These are phyloP conservation scores for Dascyllus trimaculatus DNA, from an alignment of 2,113 vertebrate genomes.

Conservation along the genomic window DNA sequence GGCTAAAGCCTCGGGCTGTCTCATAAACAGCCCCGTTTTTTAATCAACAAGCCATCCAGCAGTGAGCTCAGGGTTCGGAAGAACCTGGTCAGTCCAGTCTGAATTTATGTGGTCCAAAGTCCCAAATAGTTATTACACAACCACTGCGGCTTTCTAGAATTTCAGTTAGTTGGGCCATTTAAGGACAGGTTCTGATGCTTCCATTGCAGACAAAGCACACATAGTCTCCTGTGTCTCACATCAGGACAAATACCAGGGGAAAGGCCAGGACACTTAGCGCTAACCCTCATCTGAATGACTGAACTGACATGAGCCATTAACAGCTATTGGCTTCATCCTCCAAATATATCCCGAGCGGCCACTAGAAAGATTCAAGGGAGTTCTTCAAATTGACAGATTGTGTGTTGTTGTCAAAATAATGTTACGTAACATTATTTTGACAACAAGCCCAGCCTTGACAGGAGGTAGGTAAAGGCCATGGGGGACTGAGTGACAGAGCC, in stretches of 20 bases:
- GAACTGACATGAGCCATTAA: conserved; percentile 44
- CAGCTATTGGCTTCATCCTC: conserved; percentile 25
- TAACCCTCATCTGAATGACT: conserved; percentile 38
- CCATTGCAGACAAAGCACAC: background rate
- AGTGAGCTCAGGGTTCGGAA: conserved; percentile 5
- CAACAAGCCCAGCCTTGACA: conserved; percentile 26
- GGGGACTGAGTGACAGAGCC: conserved; percentile 28
- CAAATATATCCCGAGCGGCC: conserved; percentile 14
- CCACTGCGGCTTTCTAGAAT: conserved; percentile 54
- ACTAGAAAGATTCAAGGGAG: conserved; percentile 1
- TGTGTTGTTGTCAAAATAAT: conserved; percentile 16
- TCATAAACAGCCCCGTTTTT: conserved; percentile 38
- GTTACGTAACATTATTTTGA: conserved; percentile 50
- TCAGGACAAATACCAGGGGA: conserved; percentile 29
- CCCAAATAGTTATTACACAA: conserved; percentile 68
- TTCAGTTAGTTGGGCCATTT: conserved; percentile 48
- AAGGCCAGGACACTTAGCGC: conserved; percentile 34
- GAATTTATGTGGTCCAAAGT: conserved; percentile 50
- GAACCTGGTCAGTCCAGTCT: conserved; percentile 34
- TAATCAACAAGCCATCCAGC: conserved; percentile 16
- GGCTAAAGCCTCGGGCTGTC: background rate
- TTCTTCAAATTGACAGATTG: conserved; percentile 17
- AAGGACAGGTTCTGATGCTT: conserved; percentile 40
- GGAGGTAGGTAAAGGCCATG: conserved; percentile 13
- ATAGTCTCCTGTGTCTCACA: conserved; percentile 6